Conservation (phyloP, 2,888 invertebrate species). For the Folsomia candida region DNA sequence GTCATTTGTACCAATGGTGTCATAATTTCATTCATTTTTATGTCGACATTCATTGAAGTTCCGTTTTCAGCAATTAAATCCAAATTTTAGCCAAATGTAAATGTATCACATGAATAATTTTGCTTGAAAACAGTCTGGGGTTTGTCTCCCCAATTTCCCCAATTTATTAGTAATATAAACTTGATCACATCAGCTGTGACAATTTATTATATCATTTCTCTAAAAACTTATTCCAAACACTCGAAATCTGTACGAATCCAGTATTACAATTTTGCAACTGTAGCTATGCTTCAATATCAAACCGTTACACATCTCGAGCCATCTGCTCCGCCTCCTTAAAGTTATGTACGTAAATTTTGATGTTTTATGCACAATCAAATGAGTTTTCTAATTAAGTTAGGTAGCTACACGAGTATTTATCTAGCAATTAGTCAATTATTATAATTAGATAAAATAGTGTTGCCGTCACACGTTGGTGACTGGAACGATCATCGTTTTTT, state of each 20-base stretch:
- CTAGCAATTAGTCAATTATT: neutral
- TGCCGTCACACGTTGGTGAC: too few relatives aligned
- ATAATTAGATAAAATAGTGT: neutral
- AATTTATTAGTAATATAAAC: too few relatives aligned
- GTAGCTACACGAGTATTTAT: neutral
- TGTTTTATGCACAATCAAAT: neutral
- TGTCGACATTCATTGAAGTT: too few relatives aligned
- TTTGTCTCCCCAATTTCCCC: too few relatives aligned
- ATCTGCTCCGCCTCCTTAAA: neutral
- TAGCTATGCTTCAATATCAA: neutral
- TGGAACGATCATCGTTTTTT: neutral
- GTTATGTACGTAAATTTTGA: neutral
- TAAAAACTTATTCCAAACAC: neutral
- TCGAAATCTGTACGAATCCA: neutral
- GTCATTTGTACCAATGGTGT: too few relatives aligned
- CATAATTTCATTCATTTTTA: too few relatives aligned
- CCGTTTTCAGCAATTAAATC: too few relatives aligned
- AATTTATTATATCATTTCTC: neutral
- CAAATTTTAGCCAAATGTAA: too few relatives aligned
- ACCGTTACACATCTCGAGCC: neutral
- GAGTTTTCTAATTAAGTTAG: neutral
- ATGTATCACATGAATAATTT: too few relatives aligned
- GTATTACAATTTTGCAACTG: neutral
- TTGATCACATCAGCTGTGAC: too few relatives aligned
- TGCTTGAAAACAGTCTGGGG: too few relatives aligned